Evolutionary conservation across 2,113 vertebrate species (phyloP), one percentile per base, ranked within the genome.

Genomic region (Tetrax tetrax): DNA sequence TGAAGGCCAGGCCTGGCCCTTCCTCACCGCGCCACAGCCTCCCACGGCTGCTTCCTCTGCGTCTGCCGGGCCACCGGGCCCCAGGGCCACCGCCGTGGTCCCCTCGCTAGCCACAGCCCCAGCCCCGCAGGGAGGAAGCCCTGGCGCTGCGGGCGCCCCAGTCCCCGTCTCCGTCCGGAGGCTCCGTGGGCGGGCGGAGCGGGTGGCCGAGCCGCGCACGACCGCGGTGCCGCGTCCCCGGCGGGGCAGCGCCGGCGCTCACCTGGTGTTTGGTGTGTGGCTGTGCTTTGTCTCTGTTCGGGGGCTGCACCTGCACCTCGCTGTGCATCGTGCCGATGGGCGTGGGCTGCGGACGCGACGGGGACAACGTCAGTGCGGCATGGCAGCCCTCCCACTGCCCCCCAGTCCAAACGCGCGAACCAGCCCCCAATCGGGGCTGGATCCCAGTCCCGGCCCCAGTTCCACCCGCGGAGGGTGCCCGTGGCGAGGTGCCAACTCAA

Each of bases 181-280:
- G 56, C 56, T 43, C 45, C 0, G 1, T 29, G 86, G 60, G 79
- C 61, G 8, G 7, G 24, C 2, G 35, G 68, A 50, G 31, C 90
- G 57, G 77, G 29, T 74, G 69, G 60, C 72, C 0, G 2, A 48
- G 50, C 51, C 24, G 35, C 7, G 10, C 60, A 4, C 0, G 1
- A 4, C 84, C 1, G 0, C 3, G 8, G n/a, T 23, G 20, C 82
- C 0, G 1, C 11, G 68, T 27, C 85, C 75, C 2, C 1, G 57
- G 9, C 0, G 2, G 21, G 75, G 63, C 83, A 0, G 1, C 1
- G 19, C 21, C 2, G 5, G 6, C 9, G 8, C 98, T 99, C 97
- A 99, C 99, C 99, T 99, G 99, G 97, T 99, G 99, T 98, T 99
- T 99, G 98, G 98, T 98, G 98, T 99, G 98, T 92, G 98, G 98